Evolutionary conservation across 2,113 vertebrate species (phyloP), one percentile per base, ranked within the genome.

Genomic region (Protomyctophum bolini): DNA sequence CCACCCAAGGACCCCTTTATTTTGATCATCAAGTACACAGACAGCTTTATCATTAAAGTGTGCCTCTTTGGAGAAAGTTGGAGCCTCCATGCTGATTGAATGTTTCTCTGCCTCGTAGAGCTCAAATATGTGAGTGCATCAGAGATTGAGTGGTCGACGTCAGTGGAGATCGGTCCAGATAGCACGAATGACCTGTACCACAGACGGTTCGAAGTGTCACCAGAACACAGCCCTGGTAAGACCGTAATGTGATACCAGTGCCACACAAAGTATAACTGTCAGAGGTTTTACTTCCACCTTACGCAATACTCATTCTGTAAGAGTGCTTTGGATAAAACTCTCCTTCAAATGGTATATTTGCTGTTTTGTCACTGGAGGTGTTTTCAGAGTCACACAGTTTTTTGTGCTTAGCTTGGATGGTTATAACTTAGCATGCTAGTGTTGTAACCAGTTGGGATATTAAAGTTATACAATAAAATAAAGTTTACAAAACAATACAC

Each of bases 141-240:
- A 8, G 82, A 89, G 0, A 73, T 86, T 0, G 88, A 91, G 0
- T 90, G 73, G 68, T 59, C 75, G 5, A 47, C 29, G 0, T 68
- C 75, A 8, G 73, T 89, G 0, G 90, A 90, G 46, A 82, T 89
- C 1, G 79, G 48, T 6, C 5, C 68, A 3, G 87, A 87, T 0
- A 75, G 8, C 52, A 14, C 72, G 6, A 54, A 9, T 33, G 11
- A 7, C 12, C 64, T 87, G 12, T 6, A 0, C 41, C 28, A 0
- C 41, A 21, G 59, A 8, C 60, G 62, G 67, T 93, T 94, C 58
- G 87, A 94, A 67, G 90, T 94, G 47, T 94, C 93, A 6, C 92
- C 93, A 0, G 64, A 86, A 0, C 92, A 88, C 60, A 66, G 62
- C 10, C 0, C 50, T 12, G 87, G 93, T 94, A 86, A 85, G 87